phyloP scores from a whole-genome alignment of 2,113 vertebrate species.

The Python bivittatus region DNA sequence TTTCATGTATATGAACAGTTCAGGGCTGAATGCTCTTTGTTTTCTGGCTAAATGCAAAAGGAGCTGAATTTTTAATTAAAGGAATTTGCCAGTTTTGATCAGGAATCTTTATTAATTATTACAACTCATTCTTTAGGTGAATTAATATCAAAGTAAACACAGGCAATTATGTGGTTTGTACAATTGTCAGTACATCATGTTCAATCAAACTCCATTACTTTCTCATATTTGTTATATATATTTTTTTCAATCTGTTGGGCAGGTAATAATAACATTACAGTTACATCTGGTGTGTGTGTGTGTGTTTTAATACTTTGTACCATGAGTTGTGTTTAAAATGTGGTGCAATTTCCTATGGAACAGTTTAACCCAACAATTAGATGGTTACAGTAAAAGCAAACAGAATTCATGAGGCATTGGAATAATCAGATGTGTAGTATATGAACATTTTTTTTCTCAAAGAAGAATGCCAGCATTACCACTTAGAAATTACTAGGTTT shows the following conservation, averaged over 20 bases:
- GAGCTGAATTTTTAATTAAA: conserved; percentile 38
- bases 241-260: background rate
- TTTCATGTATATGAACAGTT: conserved; percentile 64
- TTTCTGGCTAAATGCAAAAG: conserved; percentile 49
- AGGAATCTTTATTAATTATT: background rate
- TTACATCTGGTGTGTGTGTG: background rate
- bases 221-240: conserved; percentile 16
- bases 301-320: background rate
- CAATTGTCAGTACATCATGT: conserved; percentile 8
- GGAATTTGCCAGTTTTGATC: conserved; percentile 17
- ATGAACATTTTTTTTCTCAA: background rate
- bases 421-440: background rate
- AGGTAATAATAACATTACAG: background rate
- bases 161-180: background rate
- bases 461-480: background rate
- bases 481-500: background rate
- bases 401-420: background rate
- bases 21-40: conserved; percentile 53
- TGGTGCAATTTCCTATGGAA: background rate
- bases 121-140: background rate
- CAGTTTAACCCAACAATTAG: background rate
- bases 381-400: conserved; percentile 2
- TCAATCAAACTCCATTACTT: conserved; percentile 24
- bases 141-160: conserved; percentile 22
- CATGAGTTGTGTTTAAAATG: background rate